Conservation (phyloP, 2,888 invertebrate species). For the Hydropsyche betteni region DNA sequence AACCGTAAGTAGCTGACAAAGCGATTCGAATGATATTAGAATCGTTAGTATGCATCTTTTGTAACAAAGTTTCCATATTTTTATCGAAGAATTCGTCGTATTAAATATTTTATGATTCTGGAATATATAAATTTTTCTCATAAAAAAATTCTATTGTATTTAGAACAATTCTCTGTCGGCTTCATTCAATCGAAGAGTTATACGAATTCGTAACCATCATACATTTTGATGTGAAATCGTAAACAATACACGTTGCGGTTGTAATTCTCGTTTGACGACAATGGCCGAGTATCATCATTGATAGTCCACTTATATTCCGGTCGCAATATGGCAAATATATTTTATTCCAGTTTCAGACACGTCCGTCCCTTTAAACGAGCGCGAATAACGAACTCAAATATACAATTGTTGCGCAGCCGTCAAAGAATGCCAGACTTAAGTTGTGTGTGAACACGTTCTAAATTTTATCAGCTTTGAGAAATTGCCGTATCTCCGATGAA, state of each 20-base stretch:
- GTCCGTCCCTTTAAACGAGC: conserved; percentile 7
- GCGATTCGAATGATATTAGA: too few relatives aligned
- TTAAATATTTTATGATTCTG: too few relatives aligned
- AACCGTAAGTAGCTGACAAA: too few relatives aligned
- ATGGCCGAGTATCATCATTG: neutral
- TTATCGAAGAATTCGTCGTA: too few relatives aligned
- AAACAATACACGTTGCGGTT: neutral
- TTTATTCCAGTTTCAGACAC: conserved; percentile 16
- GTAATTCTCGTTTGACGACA: conserved; percentile 8
- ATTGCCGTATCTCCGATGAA: too few relatives aligned
- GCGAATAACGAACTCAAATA: conserved; percentile 15
- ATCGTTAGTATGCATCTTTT: too few relatives aligned
- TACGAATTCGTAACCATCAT: too few relatives aligned
- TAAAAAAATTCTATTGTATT: neutral
- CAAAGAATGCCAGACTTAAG: neutral
- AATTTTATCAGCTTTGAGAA: too few relatives aligned
- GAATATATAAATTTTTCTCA: too few relatives aligned
- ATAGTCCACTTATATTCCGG: conserved; percentile 20
- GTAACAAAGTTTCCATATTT: too few relatives aligned
- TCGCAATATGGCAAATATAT: conserved; percentile 25
- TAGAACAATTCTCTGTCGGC: neutral
- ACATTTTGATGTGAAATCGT: conserved; percentile 11
- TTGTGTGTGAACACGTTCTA: too few relatives aligned
- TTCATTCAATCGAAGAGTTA: too few relatives aligned
- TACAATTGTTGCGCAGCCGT: neutral